phyloP scores from a whole-genome alignment of 2,797 vertebrate species.

The Leucoraja ocellata region DNA sequence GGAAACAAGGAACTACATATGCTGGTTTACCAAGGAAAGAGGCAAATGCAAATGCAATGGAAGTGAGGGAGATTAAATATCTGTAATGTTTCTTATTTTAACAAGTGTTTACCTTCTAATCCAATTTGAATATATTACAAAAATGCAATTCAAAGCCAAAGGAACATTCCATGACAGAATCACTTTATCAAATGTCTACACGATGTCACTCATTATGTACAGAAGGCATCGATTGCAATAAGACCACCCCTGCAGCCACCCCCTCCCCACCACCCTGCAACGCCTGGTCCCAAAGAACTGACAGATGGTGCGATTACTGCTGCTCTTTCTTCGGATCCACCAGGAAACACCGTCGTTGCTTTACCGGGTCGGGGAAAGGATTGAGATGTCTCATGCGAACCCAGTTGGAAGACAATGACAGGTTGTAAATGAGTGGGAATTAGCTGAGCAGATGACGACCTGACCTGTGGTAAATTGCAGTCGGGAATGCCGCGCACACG shows the following conservation, averaged over 20 bases:
- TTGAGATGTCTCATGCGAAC: background rate
- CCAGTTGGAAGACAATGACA: background rate
- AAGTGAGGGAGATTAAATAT: background rate
- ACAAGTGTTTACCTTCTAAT: background rate
- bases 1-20: no score
- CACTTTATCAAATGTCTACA: background rate
- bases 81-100: background rate
- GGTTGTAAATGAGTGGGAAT: conserved; percentile 17
- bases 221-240: background rate
- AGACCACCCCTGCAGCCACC: background rate
- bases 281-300: background rate
- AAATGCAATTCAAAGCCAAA: background rate
- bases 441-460: background rate
- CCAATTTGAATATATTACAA: background rate
- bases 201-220: background rate
- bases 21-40: no score
- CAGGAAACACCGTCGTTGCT: background rate
- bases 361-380: background rate
- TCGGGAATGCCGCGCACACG: background rate
- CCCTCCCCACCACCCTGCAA: no score
- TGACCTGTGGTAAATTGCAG: background rate
- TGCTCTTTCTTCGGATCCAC: background rate
- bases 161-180: background rate
- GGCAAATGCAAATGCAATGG: background rate
- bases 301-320: background rate